Evolutionary conservation across 2,113 vertebrate species (phyloP).

Genomic region (Gasterosteus nipponicus): DNA sequence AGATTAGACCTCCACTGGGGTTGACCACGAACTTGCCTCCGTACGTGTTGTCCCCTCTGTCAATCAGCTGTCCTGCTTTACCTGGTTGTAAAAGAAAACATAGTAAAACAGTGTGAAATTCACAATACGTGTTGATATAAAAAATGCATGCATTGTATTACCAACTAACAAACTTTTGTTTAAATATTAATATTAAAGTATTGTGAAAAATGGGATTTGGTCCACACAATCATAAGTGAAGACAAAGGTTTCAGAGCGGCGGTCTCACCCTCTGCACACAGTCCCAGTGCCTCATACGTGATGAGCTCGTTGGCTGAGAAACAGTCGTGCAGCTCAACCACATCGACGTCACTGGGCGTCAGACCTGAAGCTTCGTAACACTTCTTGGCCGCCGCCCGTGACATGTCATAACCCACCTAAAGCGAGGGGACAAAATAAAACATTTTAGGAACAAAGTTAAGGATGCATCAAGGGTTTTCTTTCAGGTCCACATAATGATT

Average conservation of each 20-base stretch:
- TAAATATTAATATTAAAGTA: not conserved
- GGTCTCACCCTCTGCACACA: slow-evolving; percentile 91
- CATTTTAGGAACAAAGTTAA: not conserved
- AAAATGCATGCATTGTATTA: not conserved
- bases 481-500: not conserved
- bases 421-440: not conserved
- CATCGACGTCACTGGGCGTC: slow-evolving; percentile 86
- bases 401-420: slow-evolving; percentile 95
- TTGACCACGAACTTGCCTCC: slow-evolving; percentile 97
- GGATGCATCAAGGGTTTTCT: not conserved
- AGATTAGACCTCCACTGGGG: slow-evolving; percentile 96
- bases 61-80: slow-evolving; percentile 89
- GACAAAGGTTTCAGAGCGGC: not conserved
- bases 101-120: not conserved
- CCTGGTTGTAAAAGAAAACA: slow-evolving; percentile 74
- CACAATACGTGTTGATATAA: not conserved
- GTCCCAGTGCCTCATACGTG: slow-evolving; percentile 94
- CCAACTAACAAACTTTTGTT: not conserved
- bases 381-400: slow-evolving; percentile 83
- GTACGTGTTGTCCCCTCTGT: slow-evolving; percentile 95
- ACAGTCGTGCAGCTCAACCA: slow-evolving; percentile 97
- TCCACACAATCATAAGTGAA: not conserved
- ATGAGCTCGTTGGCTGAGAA: slow-evolving; percentile 95
- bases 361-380: slow-evolving; percentile 87
- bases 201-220: not conserved